Evolutionary conservation across 2,797 vertebrate species (phyloP).

Genomic region (Hephaestus fuliginosus): DNA sequence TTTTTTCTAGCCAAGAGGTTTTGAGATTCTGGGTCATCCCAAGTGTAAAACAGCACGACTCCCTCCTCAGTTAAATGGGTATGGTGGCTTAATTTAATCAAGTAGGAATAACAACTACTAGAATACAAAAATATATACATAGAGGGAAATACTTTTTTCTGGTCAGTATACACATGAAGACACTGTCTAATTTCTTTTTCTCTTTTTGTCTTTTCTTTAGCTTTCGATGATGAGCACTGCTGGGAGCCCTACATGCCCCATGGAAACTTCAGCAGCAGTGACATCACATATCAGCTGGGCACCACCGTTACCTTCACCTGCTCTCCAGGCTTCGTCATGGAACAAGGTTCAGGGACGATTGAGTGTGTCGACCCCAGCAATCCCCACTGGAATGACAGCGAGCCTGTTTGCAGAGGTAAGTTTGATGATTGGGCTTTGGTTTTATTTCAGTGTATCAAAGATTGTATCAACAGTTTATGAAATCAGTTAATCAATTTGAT

Average conservation of each 20-base stretch:
- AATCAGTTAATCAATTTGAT: not conserved
- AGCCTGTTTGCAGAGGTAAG: slow-evolving; percentile 92
- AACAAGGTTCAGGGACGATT: slow-evolving; percentile 90
- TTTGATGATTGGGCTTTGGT: not conserved
- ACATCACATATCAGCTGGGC: slow-evolving; percentile 90
- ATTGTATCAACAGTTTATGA: not conserved
- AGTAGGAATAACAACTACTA: not conserved
- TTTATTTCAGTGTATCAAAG: not conserved
- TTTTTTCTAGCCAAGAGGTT: slow-evolving; percentile 14
- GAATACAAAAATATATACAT: not conserved
- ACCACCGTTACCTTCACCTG: slow-evolving; percentile 91
- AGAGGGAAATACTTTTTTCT: not conserved
- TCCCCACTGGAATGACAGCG: slow-evolving; percentile 95
- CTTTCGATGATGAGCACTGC: slow-evolving; percentile 93
- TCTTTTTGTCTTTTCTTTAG: slow-evolving; percentile 68
- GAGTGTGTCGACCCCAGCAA: slow-evolving; percentile 92
- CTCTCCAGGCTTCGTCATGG: slow-evolving; percentile 92
- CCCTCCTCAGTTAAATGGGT: slow-evolving; percentile 9
- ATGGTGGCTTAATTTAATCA: not conserved
- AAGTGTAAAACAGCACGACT: slow-evolving; percentile 17
- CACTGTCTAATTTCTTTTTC: not conserved
- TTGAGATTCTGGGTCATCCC: slow-evolving; percentile 20
- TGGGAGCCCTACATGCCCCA: slow-evolving; percentile 94
- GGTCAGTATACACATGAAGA: not conserved
- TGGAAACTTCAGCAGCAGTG: slow-evolving; percentile 93